Evolutionary conservation across 1,140 invertebrate species (phyloP).

Genomic region (Galleria mellonella): DNA sequence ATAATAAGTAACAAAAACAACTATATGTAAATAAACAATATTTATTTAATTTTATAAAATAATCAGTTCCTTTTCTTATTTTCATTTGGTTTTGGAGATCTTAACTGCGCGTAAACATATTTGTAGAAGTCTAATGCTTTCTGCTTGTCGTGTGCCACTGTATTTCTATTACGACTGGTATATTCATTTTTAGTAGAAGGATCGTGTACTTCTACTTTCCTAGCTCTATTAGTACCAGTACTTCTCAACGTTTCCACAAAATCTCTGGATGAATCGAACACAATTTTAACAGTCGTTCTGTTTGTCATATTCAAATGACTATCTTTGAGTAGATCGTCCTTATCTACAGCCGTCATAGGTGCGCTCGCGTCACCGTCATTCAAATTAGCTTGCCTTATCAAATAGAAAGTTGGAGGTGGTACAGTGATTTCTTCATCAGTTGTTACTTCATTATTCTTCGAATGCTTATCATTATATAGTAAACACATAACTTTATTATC

Average conservation of each 20-base stretch:
- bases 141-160: slow-evolving; percentile 47
- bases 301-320: slow-evolving; percentile 61
- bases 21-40: too few relatives aligned
- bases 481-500: slow-evolving; percentile 63
- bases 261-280: slow-evolving; percentile 59
- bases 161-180: slow-evolving; percentile 36
- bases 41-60: too few relatives aligned
- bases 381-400: slow-evolving; percentile 57
- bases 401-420: slow-evolving; percentile 59
- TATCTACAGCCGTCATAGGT: slow-evolving; percentile 55
- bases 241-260: slow-evolving; percentile 59
- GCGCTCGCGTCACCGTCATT: slow-evolving; percentile 40
- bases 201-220: slow-evolving; percentile 24
- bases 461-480: slow-evolving; percentile 57
- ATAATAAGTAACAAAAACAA: too few relatives aligned
- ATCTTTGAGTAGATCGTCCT: slow-evolving; percentile 50
- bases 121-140: slow-evolving; percentile 70
- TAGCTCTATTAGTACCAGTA: slow-evolving; percentile 33
- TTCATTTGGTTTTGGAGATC: slow-evolving; percentile 36
- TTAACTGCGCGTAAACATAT: slow-evolving; percentile 61
- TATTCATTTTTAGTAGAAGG: slow-evolving; percentile 34
- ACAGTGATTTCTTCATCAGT: slow-evolving; percentile 55
- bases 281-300: slow-evolving; percentile 54
- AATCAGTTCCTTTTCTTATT: slow-evolving; percentile 31
- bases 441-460: slow-evolving; percentile 35